A percentile compares a stretch with the other conserved stretches of the same genome.
phyloP scores from a whole-genome alignment of 2,888 invertebrate genomes.

The Caenorhabditis angaria region DNA sequence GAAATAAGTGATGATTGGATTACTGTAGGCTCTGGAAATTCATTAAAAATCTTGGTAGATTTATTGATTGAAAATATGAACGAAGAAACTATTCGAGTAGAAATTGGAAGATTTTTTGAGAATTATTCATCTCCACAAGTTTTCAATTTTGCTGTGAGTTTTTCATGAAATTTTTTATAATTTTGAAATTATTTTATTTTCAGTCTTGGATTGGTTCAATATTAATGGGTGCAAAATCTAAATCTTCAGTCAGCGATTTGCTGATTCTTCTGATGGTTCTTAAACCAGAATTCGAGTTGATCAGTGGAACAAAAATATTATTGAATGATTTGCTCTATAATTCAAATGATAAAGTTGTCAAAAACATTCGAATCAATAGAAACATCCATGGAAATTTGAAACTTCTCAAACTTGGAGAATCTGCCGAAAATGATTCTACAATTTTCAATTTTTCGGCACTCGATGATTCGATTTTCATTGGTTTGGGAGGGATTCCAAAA shows the following conservation, averaged over 20 bases:
- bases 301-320: not conserved
- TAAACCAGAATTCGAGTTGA: constrained; percentile 9
- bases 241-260: constrained; percentile 37
- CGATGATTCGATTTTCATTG: constrained; percentile 67
- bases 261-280: constrained; percentile 73
- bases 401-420: constrained; percentile 82
- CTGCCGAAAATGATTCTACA: constrained; percentile 91
- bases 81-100: not conserved
- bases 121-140: constrained; percentile 74
- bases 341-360: constrained; percentile 3
- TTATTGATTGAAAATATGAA: not conserved
- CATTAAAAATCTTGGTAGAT: not conserved
- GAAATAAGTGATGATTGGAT: constrained; percentile 76
- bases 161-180: not conserved
- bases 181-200: constrained; percentile 8
- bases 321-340: not conserved
- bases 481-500: constrained; percentile 31
- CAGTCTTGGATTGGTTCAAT: constrained; percentile 59
- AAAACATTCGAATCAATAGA: not conserved
- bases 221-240: constrained; percentile 73
- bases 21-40: constrained; percentile 77
- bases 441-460: constrained; percentile 81
- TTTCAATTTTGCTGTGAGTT: constrained; percentile 46
- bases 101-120: constrained; percentile 9
- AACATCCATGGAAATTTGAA: constrained; percentile 9